Base-by-base conservation (phyloP, 2,113 vertebrate genomes). In the Lophius piscatorius region DNA sequence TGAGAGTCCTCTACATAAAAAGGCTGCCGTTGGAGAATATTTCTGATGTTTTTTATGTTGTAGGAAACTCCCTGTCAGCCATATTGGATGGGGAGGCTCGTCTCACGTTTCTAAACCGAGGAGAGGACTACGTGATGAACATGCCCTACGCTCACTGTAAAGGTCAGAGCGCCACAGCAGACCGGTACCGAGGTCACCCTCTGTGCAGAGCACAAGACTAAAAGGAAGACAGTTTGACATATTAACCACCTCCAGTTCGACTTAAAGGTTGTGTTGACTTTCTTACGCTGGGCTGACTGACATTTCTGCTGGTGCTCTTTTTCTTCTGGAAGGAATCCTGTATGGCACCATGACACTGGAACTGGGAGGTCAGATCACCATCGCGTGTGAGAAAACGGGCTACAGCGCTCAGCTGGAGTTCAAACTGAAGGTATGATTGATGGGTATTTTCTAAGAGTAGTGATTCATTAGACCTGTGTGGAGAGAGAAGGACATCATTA, bases 81-180 rank as follows among this genome's bases (percentile, higher is more conserved):
- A 94, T 98, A 88, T 77, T 98, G 24, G 96, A 99, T 1, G 97
- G 97, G 74, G 97, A 99, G 86, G 97, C 94, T 10, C 92, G 95
- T 2, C 89, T 99, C 17, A 96, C 92, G 0, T 98, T 98, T 64
- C 92, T 99, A 11, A 99, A 97, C 55, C 90, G 97, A 72, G 97
- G 97, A 42, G 97, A 99, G 83, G 97, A 98, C 84, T 98, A 98
- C 21, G 88, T 95, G 33, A 98, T 99, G 95, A 97, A 95, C 64
- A 99, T 99, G 96, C 97, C 97, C 44, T 99, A 98, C 35, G 97
- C 97, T 78, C 97, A 99, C 82, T 99, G 97, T 83, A 99, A 99
- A 98, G 97, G 97, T 99, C 89, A 36, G 83, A 46, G 4, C 9
- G 16, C 35, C 8, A 16, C n/a, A n/a, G n/a, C n/a, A n/a, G 46